Percentiles rank a stretch among this genome's conserved stretches.
Evolutionary conservation across 2,113 vertebrate species (phyloP).

Genomic region (Corythoichthys haematopterus): DNA sequence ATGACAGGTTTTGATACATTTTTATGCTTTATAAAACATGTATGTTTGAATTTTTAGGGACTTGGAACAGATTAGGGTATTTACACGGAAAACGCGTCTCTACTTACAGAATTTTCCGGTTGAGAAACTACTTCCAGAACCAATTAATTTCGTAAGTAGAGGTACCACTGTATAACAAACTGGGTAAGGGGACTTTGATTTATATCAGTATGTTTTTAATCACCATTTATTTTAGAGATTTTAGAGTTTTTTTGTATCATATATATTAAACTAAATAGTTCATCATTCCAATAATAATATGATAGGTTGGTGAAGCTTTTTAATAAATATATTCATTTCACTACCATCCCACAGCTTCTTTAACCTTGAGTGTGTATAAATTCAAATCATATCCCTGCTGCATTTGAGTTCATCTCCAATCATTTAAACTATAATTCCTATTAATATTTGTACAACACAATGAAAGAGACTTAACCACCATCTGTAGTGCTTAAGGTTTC

Average conservation of each 20-base stretch:
- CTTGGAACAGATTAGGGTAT: no score
- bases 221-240: no score
- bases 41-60: no score
- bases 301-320: not conserved
- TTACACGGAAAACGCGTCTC: no score
- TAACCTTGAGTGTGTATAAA: not conserved
- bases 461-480: not conserved
- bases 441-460: not conserved
- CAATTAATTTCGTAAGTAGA: no score
- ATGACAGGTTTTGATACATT: no score
- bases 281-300: not conserved
- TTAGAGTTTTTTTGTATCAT: conserved; percentile 2
- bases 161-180: no score
- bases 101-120: no score
- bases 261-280: not conserved
- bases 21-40: no score
- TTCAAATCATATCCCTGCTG: not conserved
- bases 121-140: no score
- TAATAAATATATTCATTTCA: not conserved
- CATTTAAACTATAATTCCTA: not conserved
- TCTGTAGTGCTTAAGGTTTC: conserved; percentile 16
- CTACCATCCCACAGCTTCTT: not conserved
- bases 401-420: not conserved
- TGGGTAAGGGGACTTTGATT: no score
- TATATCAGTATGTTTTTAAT: no score